Conservation (phyloP, 2,113 vertebrate genomes). For the Kobus ellipsiprymnus region DNA sequence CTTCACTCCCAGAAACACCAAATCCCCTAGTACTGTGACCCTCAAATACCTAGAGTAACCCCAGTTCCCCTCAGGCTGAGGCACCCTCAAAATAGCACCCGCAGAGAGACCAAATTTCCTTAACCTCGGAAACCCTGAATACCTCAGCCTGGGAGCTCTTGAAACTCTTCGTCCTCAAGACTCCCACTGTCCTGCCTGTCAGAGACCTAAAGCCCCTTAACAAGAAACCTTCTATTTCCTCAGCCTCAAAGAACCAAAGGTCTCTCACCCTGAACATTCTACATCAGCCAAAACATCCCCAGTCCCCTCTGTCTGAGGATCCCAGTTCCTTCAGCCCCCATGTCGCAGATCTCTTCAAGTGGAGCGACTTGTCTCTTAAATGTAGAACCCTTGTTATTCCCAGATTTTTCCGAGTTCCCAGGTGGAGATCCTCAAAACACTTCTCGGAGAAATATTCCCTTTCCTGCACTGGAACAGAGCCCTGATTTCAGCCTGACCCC, state of each 20-base stretch:
- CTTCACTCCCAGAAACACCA: background rate
- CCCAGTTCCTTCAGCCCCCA: background rate
- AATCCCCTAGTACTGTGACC: background rate
- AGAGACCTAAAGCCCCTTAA: background rate
- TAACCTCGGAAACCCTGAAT: background rate
- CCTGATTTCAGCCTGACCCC: background rate
- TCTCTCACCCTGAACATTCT: background rate
- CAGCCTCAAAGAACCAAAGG: background rate
- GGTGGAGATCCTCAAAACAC: background rate
- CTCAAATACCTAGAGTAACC: background rate
- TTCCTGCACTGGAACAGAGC: background rate
- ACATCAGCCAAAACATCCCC: background rate
- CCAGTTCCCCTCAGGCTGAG: background rate
- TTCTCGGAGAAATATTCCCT: background rate
- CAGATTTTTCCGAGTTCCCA: background rate
- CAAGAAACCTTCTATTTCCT: background rate
- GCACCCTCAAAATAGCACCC: background rate
- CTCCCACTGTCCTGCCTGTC: background rate
- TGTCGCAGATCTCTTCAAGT: background rate
- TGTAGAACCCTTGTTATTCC: rapidly evolving
- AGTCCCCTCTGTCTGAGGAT: background rate
- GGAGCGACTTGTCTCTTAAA: background rate
- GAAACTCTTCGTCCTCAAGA: background rate
- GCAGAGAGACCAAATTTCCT: background rate
- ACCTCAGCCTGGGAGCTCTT: background rate